Evolutionary conservation across 2,888 invertebrate species (phyloP).

Genomic region (Stenodera caucasica): DNA sequence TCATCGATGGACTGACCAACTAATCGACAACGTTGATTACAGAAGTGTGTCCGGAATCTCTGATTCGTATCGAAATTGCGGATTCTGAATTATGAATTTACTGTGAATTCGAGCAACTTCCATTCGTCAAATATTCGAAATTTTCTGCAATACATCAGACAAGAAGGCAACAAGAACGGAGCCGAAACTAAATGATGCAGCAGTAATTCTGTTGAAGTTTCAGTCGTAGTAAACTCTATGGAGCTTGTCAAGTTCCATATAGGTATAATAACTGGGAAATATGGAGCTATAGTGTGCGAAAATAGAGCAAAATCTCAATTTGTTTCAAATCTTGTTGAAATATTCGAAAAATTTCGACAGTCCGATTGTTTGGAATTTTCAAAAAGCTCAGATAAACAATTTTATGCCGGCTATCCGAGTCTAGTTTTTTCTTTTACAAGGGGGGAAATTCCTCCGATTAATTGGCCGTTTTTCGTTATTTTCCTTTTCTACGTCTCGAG

Average conservation of each 20-base stretch:
- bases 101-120: too few species aligned
- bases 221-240: not conserved
- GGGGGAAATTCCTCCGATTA: slow-evolving; percentile 18
- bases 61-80: not conserved
- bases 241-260: not conserved
- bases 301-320: too few species aligned
- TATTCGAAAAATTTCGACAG: too few species aligned
- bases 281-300: not conserved
- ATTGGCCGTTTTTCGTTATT: too few species aligned
- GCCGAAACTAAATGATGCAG: not conserved
- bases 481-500: not conserved
- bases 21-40: slow-evolving; percentile 1
- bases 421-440: too few species aligned
- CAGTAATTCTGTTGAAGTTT: not conserved
- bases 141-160: not conserved
- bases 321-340: too few species aligned
- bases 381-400: too few species aligned
- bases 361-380: too few species aligned
- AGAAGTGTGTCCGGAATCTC: not conserved
- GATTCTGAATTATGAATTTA: too few species aligned
- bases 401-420: too few species aligned
- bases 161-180: not conserved
- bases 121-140: slow-evolving; percentile 1
- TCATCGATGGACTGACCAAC: not conserved
- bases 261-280: not conserved